Base-by-base conservation (phyloP, 2,797 vertebrate genomes). In the Champsocephalus esox region DNA sequence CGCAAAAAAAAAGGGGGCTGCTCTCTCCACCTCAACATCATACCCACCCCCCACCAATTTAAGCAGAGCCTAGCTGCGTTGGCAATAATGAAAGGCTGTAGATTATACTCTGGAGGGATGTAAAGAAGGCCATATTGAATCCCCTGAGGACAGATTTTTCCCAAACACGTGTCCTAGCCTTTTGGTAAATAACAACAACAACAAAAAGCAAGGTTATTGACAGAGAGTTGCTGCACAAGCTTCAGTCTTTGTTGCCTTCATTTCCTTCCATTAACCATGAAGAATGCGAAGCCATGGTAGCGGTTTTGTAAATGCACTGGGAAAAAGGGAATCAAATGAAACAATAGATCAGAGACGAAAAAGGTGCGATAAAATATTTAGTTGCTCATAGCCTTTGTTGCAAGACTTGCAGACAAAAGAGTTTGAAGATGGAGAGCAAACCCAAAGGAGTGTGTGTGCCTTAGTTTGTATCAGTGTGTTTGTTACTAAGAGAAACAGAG, bases 41-140 rank as follows among this genome's bases (percentile, higher is more conserved):
- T 70, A 50, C 44, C 83, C 72, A 67, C 77, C 86, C 80, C 63
- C 62, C 72, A 66, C 70, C 60, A 67, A 69, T 84, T 82, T 86
- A 84, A 81, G 73, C 73, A 78, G 59, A 84, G 64, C 61, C 66
- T 66, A 8, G 85, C 90, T 85, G 86, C 12, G 71, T 79, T 76
- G 86, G 80, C 88, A 89, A 66, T 88, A 88, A 92, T 89, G 84
- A 52, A 89, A 91, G 73, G 77, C 71, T 88, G 77, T 81, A 83
- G 79, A 90, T 81, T 80, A 89, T 74, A n/a, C 86, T 80, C 86
- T 61, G 66, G 79, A 72, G 86, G 77, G 60, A 82, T 82, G 79
- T 79, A 52, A 80, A 75, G 75, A 77, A 68, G 75, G 80, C 61
- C 82, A 58, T 59, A 48, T 46, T 67, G 71, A 87, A 83, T 84